Evolutionary conservation across 2,797 vertebrate genomes (phyloP).

Genomic region (Thalassophryne amazonica): DNA sequence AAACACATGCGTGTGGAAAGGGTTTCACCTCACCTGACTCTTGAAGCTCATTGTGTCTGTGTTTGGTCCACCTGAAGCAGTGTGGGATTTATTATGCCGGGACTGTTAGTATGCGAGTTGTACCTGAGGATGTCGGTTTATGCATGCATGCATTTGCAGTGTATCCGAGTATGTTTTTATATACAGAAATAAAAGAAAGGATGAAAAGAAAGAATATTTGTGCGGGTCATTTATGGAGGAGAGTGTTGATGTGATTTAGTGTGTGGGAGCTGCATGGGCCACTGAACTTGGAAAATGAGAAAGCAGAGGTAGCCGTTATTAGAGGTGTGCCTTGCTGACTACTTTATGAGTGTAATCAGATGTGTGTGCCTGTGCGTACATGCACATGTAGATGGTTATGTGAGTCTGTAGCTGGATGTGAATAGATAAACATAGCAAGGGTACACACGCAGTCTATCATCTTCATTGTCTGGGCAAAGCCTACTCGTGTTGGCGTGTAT

Average conservation of each 20-base stretch:
- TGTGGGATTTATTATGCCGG: slow-evolving; percentile 32
- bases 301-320: slow-evolving; percentile 65
- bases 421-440: slow-evolving; percentile 45
- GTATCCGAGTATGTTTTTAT: slow-evolving; percentile 6
- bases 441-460: slow-evolving; percentile 45
- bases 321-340: slow-evolving; percentile 56
- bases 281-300: slow-evolving; percentile 71
- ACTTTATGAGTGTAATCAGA: slow-evolving; percentile 62
- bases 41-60: slow-evolving; percentile 41
- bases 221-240: slow-evolving; percentile 47
- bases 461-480: slow-evolving; percentile 37
- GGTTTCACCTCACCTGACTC: slow-evolving; percentile 36
- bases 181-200: slow-evolving; percentile 13
- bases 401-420: slow-evolving; percentile 24
- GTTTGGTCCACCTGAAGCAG: slow-evolving; percentile 36
- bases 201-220: slow-evolving; percentile 15
- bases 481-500: slow-evolving; percentile 26
- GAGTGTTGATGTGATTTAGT: slow-evolving; percentile 61
- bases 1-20: slow-evolving; percentile 50
- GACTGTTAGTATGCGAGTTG: slow-evolving; percentile 9
- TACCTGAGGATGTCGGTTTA: neutral
- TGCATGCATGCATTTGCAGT: slow-evolving; percentile 4
- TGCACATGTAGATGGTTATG: slow-evolving; percentile 24
- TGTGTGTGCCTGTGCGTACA: slow-evolving; percentile 18
- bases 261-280: slow-evolving; percentile 55